phyloP scores from a whole-genome alignment of 2,113 vertebrate genomes.

The Desmodus rotundus region DNA sequence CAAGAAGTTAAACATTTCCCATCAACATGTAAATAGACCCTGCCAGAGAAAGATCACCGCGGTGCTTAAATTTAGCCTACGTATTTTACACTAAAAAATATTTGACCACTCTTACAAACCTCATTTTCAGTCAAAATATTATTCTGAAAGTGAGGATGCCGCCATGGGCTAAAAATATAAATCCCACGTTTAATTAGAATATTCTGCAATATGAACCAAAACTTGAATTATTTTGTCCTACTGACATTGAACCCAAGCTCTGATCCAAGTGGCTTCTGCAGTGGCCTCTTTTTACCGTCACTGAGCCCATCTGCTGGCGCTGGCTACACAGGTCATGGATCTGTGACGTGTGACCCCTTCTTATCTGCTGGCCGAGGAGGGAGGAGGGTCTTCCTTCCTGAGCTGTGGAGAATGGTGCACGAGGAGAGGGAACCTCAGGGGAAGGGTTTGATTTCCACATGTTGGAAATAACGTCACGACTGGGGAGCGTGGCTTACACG shows the following conservation, averaged over 20 bases:
- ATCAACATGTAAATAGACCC: background rate
- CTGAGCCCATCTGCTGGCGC: rapidly evolving
- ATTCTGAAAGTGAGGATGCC: background rate
- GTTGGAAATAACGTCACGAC: background rate
- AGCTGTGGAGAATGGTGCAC: rapidly evolving
- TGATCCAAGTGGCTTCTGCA: background rate
- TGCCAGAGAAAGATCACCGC: background rate
- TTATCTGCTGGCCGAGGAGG: background rate
- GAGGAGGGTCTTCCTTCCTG: background rate
- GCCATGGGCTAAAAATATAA: background rate
- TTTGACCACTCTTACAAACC: background rate
- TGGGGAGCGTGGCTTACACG: background rate
- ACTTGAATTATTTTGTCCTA: no score
- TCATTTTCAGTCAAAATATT: background rate
- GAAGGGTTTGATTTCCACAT: background rate
- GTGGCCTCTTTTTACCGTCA: rapidly evolving
- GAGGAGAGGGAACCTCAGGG: background rate
- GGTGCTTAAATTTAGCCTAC: background rate
- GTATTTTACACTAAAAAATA: background rate
- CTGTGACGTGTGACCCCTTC: rapidly evolving
- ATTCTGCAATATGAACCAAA: rapidly evolving
- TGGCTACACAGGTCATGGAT: rapidly evolving
- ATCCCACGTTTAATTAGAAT: background rate
- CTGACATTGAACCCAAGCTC: rapidly evolving
- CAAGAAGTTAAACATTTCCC: background rate